Base-by-base conservation (phyloP, 2,113 vertebrate species). In the Corythoichthys haematopterus region DNA sequence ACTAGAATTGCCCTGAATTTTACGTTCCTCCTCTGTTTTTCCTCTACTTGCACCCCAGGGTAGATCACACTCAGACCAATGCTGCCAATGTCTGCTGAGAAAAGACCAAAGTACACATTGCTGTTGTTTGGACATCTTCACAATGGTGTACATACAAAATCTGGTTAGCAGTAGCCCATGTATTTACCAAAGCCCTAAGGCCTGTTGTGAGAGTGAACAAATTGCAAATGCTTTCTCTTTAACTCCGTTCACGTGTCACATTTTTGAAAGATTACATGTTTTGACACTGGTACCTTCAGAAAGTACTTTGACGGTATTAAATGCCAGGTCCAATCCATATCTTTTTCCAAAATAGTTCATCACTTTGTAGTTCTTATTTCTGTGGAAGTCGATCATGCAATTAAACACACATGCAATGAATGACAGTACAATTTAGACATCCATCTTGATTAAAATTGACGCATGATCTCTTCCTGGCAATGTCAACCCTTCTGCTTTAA, bases 401-500 rank as follows among this genome's bases (percentile, higher is more conserved):
- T 82, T 79, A 77, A 69, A 74, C 80, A 57, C 52, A 65, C 40
- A 14, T 70, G 33, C 63, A 14, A 59, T 38, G 15, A 35, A 38
- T 66, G 57, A 57, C 60, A 20, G 64, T 7, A 6, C 33, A 64
- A 65, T 68, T 77, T 56, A 64, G 60, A 70, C 66, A 61, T 69
- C 33, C 43, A 8, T 55, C 77, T 14, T 85, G 83, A 92, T 84
- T 80, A 69, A 77, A 80, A 87, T 76, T 81, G 86, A 89, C 88
- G 74, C 71, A 66, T 13, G 59, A 84, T 68, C 58, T 72, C 80
- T 82, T 28, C 72, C 80, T 81, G 81, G 79, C 78, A 78, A 74
- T 75, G 82, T 76, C 75, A 73, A 83, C 84, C 68, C 75, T 84
- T 90, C 85, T 81, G 56, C 68, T 80, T 74, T 87, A 87, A 87